These are phyloP conservation scores for Scomber colias DNA, from an alignment of 2,113 vertebrate species.

Conservation along the genomic window DNA sequence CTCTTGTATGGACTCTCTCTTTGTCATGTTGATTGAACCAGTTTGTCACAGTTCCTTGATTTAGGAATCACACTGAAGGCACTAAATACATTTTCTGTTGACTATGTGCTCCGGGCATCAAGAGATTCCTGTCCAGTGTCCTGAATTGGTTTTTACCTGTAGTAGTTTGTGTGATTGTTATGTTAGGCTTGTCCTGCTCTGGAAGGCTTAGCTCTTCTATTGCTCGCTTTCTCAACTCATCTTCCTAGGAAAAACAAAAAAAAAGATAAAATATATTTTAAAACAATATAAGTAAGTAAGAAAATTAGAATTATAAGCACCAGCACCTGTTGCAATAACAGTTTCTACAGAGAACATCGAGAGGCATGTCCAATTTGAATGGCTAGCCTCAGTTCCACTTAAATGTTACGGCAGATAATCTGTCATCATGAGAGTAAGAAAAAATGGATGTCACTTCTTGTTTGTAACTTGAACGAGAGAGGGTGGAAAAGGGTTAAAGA, in stretches of 20 bases:
- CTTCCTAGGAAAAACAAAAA: slow-evolving; percentile 62
- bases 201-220: slow-evolving; percentile 77
- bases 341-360: background rate
- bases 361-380: background rate
- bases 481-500: no score
- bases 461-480: no score
- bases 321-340: background rate
- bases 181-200: slow-evolving; percentile 81
- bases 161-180: slow-evolving; percentile 58
- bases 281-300: background rate
- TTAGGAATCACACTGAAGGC: background rate
- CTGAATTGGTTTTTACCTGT: slow-evolving; percentile 41
- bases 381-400: background rate
- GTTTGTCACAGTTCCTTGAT: no score
- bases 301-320: background rate
- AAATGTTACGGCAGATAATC: background rate
- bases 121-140: background rate
- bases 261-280: background rate
- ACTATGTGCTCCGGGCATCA: background rate
- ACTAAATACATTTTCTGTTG: background rate
- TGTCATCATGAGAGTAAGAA: background rate
- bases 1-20: no score
- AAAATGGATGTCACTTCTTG: background rate
- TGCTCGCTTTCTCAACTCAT: slow-evolving; percentile 76
- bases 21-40: no score